Evolutionary conservation across 2,797 vertebrate genomes (phyloP).

Genomic region (Pogoniulus pusillus): DNA sequence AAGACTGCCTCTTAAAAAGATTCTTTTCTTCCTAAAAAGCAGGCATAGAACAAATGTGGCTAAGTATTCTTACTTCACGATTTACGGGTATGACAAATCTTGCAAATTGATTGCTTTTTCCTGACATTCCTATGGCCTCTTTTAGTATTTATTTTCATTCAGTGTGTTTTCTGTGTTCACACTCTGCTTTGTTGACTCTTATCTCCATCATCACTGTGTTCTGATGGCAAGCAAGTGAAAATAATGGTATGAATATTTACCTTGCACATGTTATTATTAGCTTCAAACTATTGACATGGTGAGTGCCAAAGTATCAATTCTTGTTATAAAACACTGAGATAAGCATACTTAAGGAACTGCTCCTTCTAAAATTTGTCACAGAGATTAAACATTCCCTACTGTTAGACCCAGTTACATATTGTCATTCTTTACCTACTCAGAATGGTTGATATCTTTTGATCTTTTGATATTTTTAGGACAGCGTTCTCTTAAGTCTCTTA

Average conservation of each 20-base stretch:
- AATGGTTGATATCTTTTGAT: slow-evolving; percentile 3
- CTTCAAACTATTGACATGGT: background rate
- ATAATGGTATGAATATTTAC: background rate
- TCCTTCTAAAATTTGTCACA: slow-evolving; percentile 7
- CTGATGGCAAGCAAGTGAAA: background rate
- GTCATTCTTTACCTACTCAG: background rate
- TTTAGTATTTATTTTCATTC: background rate
- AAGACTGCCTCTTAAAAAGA: background rate
- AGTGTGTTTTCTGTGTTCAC: background rate
- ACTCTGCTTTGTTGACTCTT: background rate
- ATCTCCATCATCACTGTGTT: background rate
- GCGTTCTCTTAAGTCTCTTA: background rate
- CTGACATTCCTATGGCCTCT: background rate
- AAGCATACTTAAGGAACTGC: background rate
- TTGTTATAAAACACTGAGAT: background rate
- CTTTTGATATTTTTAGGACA: background rate
- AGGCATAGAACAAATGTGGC: background rate
- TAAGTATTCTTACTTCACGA: background rate
- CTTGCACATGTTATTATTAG: background rate
- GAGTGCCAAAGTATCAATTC: background rate
- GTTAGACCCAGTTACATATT: background rate
- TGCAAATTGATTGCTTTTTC: background rate
- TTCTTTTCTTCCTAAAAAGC: background rate
- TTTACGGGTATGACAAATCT: background rate
- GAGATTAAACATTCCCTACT: background rate